Percentiles rank a stretch among this genome's conserved stretches.
Conservation (phyloP, 2,113 vertebrate species). For the Cervus canadensis region DNA sequence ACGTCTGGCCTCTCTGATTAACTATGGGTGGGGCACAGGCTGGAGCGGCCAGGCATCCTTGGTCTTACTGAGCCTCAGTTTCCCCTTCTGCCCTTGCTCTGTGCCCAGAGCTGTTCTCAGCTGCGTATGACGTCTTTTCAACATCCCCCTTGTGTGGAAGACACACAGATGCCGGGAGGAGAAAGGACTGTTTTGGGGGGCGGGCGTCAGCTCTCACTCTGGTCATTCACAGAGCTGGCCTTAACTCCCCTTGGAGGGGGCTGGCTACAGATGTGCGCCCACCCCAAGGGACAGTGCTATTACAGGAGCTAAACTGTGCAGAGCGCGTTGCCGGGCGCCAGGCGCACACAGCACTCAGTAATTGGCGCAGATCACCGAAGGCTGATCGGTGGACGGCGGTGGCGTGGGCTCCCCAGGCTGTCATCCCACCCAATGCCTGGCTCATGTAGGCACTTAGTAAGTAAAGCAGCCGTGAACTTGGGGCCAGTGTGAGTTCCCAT, state of each 20-base stretch:
- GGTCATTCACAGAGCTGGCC: neutral
- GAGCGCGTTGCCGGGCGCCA: fast-evolving
- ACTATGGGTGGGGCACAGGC: neutral
- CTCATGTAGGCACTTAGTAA: fast-evolving
- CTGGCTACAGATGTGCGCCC: neutral
- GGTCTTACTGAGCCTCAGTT: neutral
- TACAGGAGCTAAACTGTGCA: neutral
- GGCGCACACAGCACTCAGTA: neutral
- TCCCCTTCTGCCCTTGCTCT: neutral
- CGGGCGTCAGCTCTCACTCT: fast-evolving
- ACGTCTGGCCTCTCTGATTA: neutral
- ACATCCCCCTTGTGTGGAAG: fast-evolving
- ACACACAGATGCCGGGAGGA: neutral
- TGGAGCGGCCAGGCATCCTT: neutral
- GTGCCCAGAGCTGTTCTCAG: neutral
- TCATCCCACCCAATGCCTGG: fast-evolving
- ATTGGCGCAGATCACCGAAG: fast-evolving
- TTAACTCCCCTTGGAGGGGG: neutral
- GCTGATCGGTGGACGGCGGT: fast-evolving
- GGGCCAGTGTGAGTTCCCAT: neutral
- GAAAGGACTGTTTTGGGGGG: neutral
- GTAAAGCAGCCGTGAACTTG: neutral
- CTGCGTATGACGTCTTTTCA: neutral
- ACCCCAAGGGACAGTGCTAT: neutral
- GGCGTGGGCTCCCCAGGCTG: neutral